These are phyloP conservation scores for Drosophila antonietae DNA, from an alignment of 2,888 invertebrate species.

Conservation along the genomic window DNA sequence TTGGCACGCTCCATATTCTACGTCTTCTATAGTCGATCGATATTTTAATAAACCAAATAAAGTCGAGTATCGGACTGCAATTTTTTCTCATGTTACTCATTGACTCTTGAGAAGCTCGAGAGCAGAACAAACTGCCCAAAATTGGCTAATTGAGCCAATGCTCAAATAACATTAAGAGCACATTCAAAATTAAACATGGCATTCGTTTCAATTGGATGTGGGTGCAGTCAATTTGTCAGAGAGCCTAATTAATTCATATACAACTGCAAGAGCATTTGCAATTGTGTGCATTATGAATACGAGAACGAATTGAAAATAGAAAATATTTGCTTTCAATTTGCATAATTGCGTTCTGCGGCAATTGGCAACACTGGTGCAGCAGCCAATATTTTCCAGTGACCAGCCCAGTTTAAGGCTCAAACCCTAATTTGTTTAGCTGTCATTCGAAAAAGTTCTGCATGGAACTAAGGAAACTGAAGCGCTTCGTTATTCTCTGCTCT, in stretches of 20 bases:
- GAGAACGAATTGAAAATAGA: neutral
- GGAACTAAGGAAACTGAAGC: conserved; percentile 14
- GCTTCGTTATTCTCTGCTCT: conserved; percentile 30
- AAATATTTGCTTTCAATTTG: conserved; percentile 32
- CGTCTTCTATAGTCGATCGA: neutral
- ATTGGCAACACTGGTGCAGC: conserved; percentile 3
- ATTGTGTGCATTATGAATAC: conserved; percentile 7
- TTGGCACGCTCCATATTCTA: too few species aligned
- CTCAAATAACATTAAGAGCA: neutral
- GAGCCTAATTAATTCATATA: conserved; percentile 21
- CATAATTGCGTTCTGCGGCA: conserved; percentile 37
- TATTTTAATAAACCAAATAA: neutral
- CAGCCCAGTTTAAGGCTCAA: neutral
- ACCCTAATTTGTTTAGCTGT: neutral
- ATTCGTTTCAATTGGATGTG: neutral
- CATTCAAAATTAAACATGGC: neutral
- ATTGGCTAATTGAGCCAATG: conserved; percentile 13
- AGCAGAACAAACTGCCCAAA: neutral
- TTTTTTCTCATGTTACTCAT: too few species aligned
- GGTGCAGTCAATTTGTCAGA: neutral
- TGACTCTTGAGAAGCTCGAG: neutral
- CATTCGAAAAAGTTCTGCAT: neutral
- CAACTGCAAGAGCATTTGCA: neutral
- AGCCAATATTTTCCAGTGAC: neutral
- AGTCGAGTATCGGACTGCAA: neutral